Percentiles rank a stretch among this genome's conserved stretches.
Conservation (phyloP, 2,888 invertebrate genomes). For the Timema cristinae region DNA sequence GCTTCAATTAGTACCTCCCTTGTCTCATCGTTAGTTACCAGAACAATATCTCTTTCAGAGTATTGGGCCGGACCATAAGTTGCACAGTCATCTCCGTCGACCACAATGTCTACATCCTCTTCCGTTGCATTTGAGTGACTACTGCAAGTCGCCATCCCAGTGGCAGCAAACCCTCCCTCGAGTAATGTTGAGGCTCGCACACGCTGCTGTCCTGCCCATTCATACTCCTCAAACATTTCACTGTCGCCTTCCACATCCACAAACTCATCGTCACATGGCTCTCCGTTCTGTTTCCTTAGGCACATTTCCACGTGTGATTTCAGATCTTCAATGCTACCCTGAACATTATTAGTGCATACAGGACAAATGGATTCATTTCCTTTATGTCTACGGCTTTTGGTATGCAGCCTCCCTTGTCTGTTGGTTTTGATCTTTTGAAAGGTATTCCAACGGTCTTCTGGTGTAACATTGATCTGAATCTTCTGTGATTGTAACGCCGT, state of each 20-base stretch:
- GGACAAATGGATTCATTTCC: constrained; percentile 43
- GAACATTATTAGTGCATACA: constrained; percentile 44
- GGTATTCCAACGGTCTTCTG: constrained; percentile 38
- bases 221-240: constrained; percentile 73
- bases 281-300: constrained; percentile 14
- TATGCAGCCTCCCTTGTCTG: constrained; percentile 44
- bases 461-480: neutral
- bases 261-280: constrained; percentile 27
- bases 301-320: constrained; percentile 47
- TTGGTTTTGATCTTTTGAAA: constrained; percentile 45
- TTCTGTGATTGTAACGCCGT: neutral
- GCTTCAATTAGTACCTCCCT: neutral
- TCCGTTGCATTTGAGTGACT: neutral
- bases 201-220: constrained; percentile 55
- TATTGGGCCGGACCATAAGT: constrained; percentile 13
- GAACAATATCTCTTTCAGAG: neutral
- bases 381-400: constrained; percentile 39
- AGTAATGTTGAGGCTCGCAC: neutral
- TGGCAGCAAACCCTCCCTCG: constrained; percentile 8
- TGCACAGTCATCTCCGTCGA: constrained; percentile 5
- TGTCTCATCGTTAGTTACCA: neutral
- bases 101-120: constrained; percentile 1
- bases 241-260: constrained; percentile 30
- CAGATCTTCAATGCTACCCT: constrained; percentile 45
- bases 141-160: neutral